Base-by-base conservation (phyloP, 2,113 vertebrate genomes). In the Bostrychus sinensis region DNA sequence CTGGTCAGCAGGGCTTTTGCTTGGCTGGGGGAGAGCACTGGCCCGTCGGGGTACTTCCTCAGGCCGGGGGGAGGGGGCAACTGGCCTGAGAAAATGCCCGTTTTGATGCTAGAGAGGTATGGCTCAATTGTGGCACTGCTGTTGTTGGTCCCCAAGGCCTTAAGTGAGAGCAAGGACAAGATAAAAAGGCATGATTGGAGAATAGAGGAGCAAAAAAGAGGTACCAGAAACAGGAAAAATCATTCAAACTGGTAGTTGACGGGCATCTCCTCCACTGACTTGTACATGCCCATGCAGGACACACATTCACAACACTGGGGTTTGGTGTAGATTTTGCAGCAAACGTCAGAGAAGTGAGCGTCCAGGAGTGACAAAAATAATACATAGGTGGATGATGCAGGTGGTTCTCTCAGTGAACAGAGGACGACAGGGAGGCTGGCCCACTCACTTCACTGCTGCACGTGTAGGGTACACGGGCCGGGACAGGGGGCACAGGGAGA, bases 1-100 rank as follows among this genome's bases (percentile, higher is more conserved):
- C 88, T 90, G 1, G 89, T 87, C 72, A 92, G 73, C 37, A 92
- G 82, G n/a, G 89, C 87, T 67, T 82, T 90, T 1, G 89, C 90
- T 75, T 89, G 87, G 77, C 73, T 85, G 59, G 87, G 72, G 50
- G 91, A 81, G 66, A 85, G 78, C 19, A 81, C 17, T 3, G 66
- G 39, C 25, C 81, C 75, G 26, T 89, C 89, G 66, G 83, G 80
- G 56, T 71, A 75, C 68, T 82, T 88, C 68, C 81, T 88, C 64
- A 86, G 71, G 26, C 82, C 78, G 2, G 83, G 86, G 45, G 79
- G 61, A 58, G 83, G 75, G 30, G 90, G 62, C 62, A 75, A 78
- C 42, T 72, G 72, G 53, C 81, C 80, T 17, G 89, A 89, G 73
- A 92, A 84, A 66, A 87, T 77, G 54, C 83, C 84, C 11, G 79